phyloP scores from a whole-genome alignment of 2,888 invertebrate species.

The Myopa tessellatipennis region DNA sequence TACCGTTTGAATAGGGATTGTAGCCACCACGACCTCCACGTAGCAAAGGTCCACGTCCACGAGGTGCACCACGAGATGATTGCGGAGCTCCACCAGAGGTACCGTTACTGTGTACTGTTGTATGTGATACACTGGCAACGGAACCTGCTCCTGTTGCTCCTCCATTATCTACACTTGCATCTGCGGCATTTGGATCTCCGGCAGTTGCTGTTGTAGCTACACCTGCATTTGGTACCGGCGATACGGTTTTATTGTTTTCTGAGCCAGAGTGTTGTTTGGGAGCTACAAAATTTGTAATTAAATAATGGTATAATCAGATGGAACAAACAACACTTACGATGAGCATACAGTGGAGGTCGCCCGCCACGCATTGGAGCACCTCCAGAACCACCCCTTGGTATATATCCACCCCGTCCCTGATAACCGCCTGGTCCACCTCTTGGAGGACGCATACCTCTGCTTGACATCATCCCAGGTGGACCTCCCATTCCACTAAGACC shows the following conservation, averaged over 20 bases:
- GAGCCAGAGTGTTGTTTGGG: conserved; percentile 65
- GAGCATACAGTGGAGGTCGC: conserved; percentile 64
- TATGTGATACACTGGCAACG: conserved; percentile 42
- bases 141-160: conserved; percentile 46
- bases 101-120: conserved; percentile 41
- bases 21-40: conserved; percentile 64
- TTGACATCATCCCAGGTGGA: conserved; percentile 60
- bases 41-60: conserved; percentile 61
- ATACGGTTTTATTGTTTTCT: conserved; percentile 65
- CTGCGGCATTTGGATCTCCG: conserved; percentile 42
- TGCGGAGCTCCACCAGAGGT: conserved; percentile 51
- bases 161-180: conserved; percentile 41
- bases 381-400: conserved; percentile 60
- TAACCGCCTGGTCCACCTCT: conserved; percentile 61
- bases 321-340: conserved; percentile 59
- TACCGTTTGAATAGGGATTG: conserved; percentile 59
- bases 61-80: conserved; percentile 56
- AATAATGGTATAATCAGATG: neutral
- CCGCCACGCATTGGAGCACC: conserved; percentile 65
- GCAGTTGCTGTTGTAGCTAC: conserved; percentile 48
- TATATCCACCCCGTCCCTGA: conserved; percentile 60
- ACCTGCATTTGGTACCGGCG: conserved; percentile 59
- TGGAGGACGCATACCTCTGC: conserved; percentile 61
- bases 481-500: conserved; percentile 63
- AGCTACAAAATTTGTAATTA: conserved; percentile 49